Percentiles rank a stretch among this genome's conserved stretches.
Conservation (phyloP, 2,113 vertebrate species). For the Hippocampus guttulatus region DNA sequence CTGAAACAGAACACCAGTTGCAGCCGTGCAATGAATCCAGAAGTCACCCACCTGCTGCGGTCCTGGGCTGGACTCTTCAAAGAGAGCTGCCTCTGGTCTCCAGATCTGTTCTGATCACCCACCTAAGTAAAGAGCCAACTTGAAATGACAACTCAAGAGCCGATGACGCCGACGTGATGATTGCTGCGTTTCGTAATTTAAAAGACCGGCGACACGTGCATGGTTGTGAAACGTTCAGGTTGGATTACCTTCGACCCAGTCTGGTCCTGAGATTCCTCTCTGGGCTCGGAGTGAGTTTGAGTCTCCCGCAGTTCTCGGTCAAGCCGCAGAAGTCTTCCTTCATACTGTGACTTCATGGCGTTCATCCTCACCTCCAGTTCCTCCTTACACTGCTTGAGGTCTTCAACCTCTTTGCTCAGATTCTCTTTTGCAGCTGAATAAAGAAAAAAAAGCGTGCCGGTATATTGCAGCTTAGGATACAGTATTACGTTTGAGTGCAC, state of each 20-base stretch:
- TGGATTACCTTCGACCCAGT: constrained; percentile 78
- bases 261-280: constrained; percentile 84
- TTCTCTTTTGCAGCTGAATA: constrained; percentile 82
- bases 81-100: constrained; percentile 80
- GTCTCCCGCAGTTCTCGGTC: constrained; percentile 83
- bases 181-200: neutral
- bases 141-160: neutral
- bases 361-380: constrained; percentile 89
- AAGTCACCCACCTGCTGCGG: constrained; percentile 83
- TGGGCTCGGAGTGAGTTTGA: constrained; percentile 75
- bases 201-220: neutral
- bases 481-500: neutral
- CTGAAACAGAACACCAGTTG: neutral
- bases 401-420: constrained; percentile 83
- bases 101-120: constrained; percentile 76
- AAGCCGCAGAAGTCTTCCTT: constrained; percentile 85
- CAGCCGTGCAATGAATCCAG: neutral
- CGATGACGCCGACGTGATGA: neutral
- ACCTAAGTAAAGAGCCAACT: constrained; percentile 50
- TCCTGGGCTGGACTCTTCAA: constrained; percentile 88
- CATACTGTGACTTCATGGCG: constrained; percentile 86
- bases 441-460: neutral
- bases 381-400: constrained; percentile 86
- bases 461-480: neutral
- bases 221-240: neutral